phyloP scores from a whole-genome alignment of 2,888 invertebrate genomes.

The Cyclophora punctaria region DNA sequence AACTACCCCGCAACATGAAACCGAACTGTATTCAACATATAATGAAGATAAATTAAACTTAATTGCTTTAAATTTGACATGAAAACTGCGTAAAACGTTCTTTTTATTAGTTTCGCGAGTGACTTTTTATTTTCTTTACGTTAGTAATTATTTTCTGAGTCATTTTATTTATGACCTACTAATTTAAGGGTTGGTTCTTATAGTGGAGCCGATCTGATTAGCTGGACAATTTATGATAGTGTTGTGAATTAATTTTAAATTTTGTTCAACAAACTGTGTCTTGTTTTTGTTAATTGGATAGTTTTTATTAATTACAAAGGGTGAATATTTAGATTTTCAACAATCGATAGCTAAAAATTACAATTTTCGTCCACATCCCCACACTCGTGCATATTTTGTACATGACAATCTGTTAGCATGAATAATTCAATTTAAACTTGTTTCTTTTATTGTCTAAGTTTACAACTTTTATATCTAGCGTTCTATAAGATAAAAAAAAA shows the following conservation, averaged over 20 bases:
- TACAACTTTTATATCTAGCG: too few relatives aligned
- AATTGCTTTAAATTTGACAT: slow-evolving; percentile 37
- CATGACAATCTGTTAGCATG: too few relatives aligned
- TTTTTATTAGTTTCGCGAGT: slow-evolving; percentile 17
- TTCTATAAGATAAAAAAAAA: too few relatives aligned
- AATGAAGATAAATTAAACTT: slow-evolving; percentile 41
- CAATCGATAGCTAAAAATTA: too few relatives aligned
- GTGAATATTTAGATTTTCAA: too few relatives aligned
- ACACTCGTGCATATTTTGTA: too few relatives aligned
- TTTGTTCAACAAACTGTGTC: slow-evolving; percentile 1
- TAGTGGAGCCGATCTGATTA: not conserved
- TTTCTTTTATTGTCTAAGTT: too few relatives aligned
- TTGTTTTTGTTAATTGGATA: slow-evolving; percentile 2
- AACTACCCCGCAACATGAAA: slow-evolving; percentile 57
- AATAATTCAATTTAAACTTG: too few relatives aligned
- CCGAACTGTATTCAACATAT: slow-evolving; percentile 35
- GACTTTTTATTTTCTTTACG: slow-evolving; percentile 6
- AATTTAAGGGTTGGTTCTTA: not conserved
- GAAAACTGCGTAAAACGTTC: slow-evolving; percentile 22
- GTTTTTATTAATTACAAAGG: too few relatives aligned
- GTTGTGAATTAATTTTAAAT: slow-evolving; percentile 12
- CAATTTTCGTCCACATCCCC: too few relatives aligned
- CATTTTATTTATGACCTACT: slow-evolving; percentile 2
- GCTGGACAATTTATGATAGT: too few relatives aligned
- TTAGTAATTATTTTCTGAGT: slow-evolving; percentile 8